These are phyloP conservation scores for Drosophila orosa DNA, from an alignment of 1,140 invertebrate species.

Conservation along the genomic window DNA sequence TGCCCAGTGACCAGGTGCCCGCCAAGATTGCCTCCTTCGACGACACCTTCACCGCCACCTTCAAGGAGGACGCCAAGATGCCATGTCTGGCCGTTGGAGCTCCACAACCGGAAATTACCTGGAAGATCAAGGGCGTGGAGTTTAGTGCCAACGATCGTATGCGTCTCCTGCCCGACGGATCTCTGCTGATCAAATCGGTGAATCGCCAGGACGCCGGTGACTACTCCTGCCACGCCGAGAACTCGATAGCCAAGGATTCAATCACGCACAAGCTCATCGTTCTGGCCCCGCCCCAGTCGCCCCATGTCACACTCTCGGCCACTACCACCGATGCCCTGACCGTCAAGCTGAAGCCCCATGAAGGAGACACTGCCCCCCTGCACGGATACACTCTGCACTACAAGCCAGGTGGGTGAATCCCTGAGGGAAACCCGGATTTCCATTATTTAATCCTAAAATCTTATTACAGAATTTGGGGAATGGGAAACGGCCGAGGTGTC, in stretches of 20 bases:
- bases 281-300: conserved; percentile 93
- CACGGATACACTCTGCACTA: conserved; percentile 96
- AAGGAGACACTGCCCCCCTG: conserved; percentile 90
- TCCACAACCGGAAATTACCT: conserved; percentile 93
- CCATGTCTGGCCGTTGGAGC: conserved; percentile 96
- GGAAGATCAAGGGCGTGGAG: conserved; percentile 89
- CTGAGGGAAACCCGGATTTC: not conserved
- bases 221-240: conserved; percentile 96
- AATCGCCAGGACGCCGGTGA: conserved; percentile 95
- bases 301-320: conserved; percentile 90
- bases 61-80: conserved; percentile 95
- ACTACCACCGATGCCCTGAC: conserved; percentile 93
- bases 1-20: conserved; percentile 94
- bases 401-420: conserved; percentile 86
- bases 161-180: conserved; percentile 93
- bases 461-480: conserved; percentile 91
- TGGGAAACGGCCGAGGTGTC: conserved; percentile 92
- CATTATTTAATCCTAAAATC: not conserved
- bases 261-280: conserved; percentile 96
- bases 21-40: conserved; percentile 97
- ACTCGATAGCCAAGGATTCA: conserved; percentile 95
- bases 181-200: conserved; percentile 94
- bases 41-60: conserved; percentile 94
- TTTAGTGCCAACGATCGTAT: conserved; percentile 88
- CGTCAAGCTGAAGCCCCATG: conserved; percentile 91